Conservation (phyloP, 2,888 invertebrate genomes). For the Drosophila merina region DNA sequence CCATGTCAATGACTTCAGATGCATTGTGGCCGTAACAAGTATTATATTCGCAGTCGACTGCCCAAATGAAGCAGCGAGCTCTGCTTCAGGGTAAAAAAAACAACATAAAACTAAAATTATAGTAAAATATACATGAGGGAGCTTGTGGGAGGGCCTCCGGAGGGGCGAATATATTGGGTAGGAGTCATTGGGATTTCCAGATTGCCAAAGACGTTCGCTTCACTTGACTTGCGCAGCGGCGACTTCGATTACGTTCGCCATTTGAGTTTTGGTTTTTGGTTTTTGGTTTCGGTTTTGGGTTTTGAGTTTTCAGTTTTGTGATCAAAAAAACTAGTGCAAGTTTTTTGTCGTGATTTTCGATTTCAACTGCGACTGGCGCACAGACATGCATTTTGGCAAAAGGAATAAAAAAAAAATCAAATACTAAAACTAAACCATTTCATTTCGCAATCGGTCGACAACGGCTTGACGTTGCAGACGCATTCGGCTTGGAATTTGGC, state of each 20-base stretch:
- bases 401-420: constrained; percentile 42
- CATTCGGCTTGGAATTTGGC: constrained; percentile 63
- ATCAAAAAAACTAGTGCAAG: constrained; percentile 67
- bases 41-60: constrained; percentile 24
- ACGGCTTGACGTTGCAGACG: constrained; percentile 52
- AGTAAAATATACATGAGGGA: constrained; percentile 42
- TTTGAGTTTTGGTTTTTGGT: constrained; percentile 50
- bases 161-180: not conserved
- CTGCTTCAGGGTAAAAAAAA: constrained; percentile 57
- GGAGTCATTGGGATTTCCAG: constrained; percentile 59
- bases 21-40: constrained; percentile 26
- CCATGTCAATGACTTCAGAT: constrained; percentile 51
- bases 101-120: constrained; percentile 14
- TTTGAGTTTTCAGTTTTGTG: constrained; percentile 31
- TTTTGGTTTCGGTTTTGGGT: constrained; percentile 46
- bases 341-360: constrained; percentile 34
- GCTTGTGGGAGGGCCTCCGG: constrained; percentile 35
- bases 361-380: constrained; percentile 27
- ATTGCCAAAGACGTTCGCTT: constrained; percentile 65
- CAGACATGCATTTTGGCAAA: constrained; percentile 59
- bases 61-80: constrained; percentile 59
- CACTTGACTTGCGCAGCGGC: constrained; percentile 45
- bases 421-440: constrained; percentile 60
- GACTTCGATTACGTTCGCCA: constrained; percentile 46
- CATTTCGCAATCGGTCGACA: constrained; percentile 64